phyloP scores from a whole-genome alignment of 2,888 invertebrate genomes.

The Yponomeuta sedellus region DNA sequence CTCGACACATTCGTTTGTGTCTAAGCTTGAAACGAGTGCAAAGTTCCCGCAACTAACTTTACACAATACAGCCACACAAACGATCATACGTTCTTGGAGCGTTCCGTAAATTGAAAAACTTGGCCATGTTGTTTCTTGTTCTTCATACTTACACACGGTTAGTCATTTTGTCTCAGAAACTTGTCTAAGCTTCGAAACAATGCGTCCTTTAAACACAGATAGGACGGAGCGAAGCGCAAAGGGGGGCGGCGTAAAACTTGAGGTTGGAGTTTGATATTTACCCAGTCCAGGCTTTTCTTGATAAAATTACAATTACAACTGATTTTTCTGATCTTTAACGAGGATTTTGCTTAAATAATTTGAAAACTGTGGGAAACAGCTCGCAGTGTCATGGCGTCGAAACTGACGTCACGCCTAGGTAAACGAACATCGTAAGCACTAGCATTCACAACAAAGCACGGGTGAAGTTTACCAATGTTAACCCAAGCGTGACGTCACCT shows the following conservation, averaged over 20 bases:
- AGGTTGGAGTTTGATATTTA: neutral
- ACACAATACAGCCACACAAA: neutral
- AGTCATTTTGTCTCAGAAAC: neutral
- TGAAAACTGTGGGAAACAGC: too few species aligned
- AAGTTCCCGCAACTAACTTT: neutral
- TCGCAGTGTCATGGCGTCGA: too few species aligned
- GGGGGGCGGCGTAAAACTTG: too few species aligned
- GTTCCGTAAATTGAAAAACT: neutral
- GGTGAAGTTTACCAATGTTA: too few species aligned
- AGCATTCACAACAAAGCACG: too few species aligned
- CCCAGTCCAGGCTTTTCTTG: neutral
- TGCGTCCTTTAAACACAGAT: neutral
- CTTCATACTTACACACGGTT: neutral
- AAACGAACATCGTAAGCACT: too few species aligned
- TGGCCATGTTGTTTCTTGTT: neutral
- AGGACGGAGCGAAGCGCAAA: neutral
- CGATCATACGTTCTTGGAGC: neutral
- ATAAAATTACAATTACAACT: too few species aligned
- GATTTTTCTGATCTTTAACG: too few species aligned
- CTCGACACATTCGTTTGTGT: neutral
- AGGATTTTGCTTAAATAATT: too few species aligned
- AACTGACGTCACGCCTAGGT: too few species aligned
- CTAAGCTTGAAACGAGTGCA: neutral
- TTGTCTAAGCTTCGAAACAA: neutral
- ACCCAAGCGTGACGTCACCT: too few species aligned